These are phyloP conservation scores for Himantopus leucocephalus DNA, from an alignment of 2,113 vertebrate species.

Conservation along the genomic window DNA sequence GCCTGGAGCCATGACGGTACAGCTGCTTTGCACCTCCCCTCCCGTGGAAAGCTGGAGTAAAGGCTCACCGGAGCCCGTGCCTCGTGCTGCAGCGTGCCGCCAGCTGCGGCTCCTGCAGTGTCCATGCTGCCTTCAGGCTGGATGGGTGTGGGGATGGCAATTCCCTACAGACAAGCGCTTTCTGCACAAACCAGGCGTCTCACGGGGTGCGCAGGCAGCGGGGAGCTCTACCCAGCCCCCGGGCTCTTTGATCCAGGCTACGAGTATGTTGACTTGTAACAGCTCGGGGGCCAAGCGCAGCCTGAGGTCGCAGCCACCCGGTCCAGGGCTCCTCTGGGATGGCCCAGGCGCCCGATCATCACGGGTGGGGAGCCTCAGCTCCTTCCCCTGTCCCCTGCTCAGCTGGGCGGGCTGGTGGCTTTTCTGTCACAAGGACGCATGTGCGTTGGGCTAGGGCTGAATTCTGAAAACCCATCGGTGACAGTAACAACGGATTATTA, in stretches of 20 bases:
- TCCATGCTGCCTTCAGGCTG: no score
- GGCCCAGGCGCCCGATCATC: background rate
- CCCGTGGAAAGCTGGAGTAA: no score
- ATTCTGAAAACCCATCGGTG: background rate
- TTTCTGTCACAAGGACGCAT: background rate
- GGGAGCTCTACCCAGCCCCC: background rate
- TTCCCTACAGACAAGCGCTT: no score
- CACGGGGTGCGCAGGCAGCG: background rate
- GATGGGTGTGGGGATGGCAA: no score
- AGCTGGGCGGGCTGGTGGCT: background rate
- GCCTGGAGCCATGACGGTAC: no score
- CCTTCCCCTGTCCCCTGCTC: background rate
- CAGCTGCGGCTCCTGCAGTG: no score
- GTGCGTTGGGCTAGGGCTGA: background rate
- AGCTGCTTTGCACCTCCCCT: no score
- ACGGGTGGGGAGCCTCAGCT: fast-evolving
- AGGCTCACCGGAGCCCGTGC: no score
- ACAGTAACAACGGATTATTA: background rate
- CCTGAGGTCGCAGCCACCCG: background rate
- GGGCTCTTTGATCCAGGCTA: background rate
- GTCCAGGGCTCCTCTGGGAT: background rate
- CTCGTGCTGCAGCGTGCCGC: no score
- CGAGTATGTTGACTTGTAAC: background rate
- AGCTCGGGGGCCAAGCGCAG: background rate
- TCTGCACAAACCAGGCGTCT: no score